phyloP scores from a whole-genome alignment of 53 echinoderm and acorn worm genomes.

The Luidia sarsii region DNA sequence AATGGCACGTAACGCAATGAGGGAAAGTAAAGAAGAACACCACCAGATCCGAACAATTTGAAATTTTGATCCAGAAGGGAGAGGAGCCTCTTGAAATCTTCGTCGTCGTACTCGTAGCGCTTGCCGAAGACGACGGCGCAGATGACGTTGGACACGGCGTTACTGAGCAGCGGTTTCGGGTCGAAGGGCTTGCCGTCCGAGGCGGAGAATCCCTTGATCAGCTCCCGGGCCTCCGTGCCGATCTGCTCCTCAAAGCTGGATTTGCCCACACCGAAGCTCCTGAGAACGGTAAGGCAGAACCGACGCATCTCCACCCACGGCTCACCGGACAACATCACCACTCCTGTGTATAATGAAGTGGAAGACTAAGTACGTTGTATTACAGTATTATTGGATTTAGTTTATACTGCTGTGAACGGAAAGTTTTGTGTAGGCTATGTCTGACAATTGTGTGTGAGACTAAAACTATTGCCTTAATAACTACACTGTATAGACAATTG shows the following conservation, averaged over 20 bases:
- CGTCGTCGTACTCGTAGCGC: slow-evolving; percentile 33
- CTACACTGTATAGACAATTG: neutral
- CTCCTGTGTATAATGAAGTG: too few species aligned
- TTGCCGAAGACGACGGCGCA: slow-evolving; percentile 2
- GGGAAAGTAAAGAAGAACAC: neutral
- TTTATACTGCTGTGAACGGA: too few species aligned
- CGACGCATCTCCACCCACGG: slow-evolving; percentile 63
- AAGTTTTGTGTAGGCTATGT: too few species aligned
- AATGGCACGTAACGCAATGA: neutral
- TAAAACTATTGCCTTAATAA: slow-evolving; percentile 1
- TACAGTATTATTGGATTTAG: too few species aligned
- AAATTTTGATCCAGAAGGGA: neutral
- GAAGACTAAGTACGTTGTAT: too few species aligned
- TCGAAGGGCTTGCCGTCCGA: slow-evolving; percentile 20
- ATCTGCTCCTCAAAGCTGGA: slow-evolving; percentile 64
- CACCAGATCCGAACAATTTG: neutral
- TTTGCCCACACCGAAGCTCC: slow-evolving; percentile 13
- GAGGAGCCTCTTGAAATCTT: neutral
- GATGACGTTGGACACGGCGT: slow-evolving; percentile 48
- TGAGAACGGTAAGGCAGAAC: slow-evolving; percentile 51
- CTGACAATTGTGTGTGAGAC: too few species aligned
- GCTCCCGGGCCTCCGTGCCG: slow-evolving; percentile 20
- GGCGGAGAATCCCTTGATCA: slow-evolving; percentile 1
- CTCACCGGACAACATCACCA: slow-evolving; percentile 17
- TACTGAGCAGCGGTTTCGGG: slow-evolving; percentile 13